Base-by-base conservation (phyloP, 2,888 invertebrate genomes). In the Eupithecia tripunctaria region DNA sequence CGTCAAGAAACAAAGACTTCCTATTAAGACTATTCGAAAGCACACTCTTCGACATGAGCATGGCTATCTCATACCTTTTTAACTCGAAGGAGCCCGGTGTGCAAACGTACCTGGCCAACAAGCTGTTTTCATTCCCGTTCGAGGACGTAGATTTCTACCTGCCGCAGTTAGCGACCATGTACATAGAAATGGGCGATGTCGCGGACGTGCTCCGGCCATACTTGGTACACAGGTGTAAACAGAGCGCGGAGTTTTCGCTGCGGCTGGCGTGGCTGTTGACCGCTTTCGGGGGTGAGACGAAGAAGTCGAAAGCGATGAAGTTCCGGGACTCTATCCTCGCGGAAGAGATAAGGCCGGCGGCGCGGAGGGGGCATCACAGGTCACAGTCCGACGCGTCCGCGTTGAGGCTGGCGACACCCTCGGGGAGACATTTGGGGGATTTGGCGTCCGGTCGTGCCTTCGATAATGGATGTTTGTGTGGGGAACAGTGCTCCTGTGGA, bases 1-100 rank as follows among this genome's bases (percentile, higher is more conserved):
- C 92, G 70, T 87, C 94, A 79, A 89, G 89, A 86, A 89, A 94
- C 88, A 96, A 96, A 88, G 96, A 96, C 84, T 96, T 96, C 91
- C 94, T 98, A 75, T 95, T 99, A 82, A 95, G 99, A 85, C 96
- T 99, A 85, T 98, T 99, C 90, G 99, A 99, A 94, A 99, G 99
- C 84, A 98, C 98, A 94, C 96, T 99, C 84, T 94, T 99, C 94
- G 99, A 99, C 91, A 99, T 99, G 96, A 98, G 98, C 81, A 99
- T 99, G 96, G 99, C 99, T 78, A 98, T 99, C 87, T 98, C 98
- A 88, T 99, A 99, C 95, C 95, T 99, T 74, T 99, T 99, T 92
- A 99, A 99, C 90, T 99, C 99, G 59, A 99, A 99, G 94, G 99
- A 99, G 90, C 98, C 98, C 56, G 99, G 99, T 76, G 99, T 99